These are phyloP conservation scores for Cydia pomonella DNA, from an alignment of 1,140 invertebrate species.

Conservation along the genomic window DNA sequence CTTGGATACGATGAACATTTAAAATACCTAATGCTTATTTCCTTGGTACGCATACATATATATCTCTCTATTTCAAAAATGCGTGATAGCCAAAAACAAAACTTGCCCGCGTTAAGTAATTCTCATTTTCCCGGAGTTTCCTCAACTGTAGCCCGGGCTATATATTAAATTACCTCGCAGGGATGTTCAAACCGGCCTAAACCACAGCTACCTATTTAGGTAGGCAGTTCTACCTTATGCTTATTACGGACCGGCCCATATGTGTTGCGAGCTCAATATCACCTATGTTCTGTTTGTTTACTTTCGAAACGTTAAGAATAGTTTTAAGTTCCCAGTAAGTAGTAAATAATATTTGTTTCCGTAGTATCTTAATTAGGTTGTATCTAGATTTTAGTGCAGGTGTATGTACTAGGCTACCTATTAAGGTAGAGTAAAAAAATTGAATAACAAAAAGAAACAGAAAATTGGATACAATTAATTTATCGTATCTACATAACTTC, in stretches of 20 bases:
- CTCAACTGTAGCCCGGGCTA: conserved; percentile 49
- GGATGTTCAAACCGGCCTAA: conserved; percentile 43
- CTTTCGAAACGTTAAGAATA: not conserved
- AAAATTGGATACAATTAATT: no score
- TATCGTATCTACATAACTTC: no score
- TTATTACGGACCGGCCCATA: conserved; percentile 55
- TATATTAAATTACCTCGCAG: conserved; percentile 59
- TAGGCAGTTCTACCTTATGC: conserved; percentile 27
- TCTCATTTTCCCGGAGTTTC: conserved; percentile 44
- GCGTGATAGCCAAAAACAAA: not conserved
- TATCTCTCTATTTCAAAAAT: no score
- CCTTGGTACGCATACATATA: not conserved
- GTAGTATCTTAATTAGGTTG: no score
- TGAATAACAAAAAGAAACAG: no score
- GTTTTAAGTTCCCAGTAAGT: no score
- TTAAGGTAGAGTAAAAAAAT: no score
- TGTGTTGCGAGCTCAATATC: conserved; percentile 40
- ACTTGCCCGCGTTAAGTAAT: conserved; percentile 36
- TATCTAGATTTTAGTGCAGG: no score
- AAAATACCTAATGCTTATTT: not conserved
- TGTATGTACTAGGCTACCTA: no score
- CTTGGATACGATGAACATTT: no score
- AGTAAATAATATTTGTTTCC: no score
- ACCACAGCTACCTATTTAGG: conserved; percentile 27
- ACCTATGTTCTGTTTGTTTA: conserved; percentile 41